Evolutionary conservation across 2,797 vertebrate genomes (phyloP), one percentile per base, ranked within the genome.

Genomic region (Pampus argenteus): DNA sequence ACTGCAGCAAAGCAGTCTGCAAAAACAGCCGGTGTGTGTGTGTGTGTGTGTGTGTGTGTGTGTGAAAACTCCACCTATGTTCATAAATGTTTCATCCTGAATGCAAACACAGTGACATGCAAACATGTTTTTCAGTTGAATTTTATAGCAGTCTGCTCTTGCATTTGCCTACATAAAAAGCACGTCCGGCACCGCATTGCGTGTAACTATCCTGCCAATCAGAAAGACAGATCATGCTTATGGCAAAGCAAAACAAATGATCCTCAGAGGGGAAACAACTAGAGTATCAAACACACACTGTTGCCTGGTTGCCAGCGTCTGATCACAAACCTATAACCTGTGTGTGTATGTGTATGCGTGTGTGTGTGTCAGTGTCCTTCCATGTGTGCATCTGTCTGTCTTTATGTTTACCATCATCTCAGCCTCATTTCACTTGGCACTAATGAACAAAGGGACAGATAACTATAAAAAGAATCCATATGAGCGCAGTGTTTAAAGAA

Each of bases 401-500:
- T 83, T 61, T 42, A 18, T 82, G 81, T 84, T 85, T 85, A 79
- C 71, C 60, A 26, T 6, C 71, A 77, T 76, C 58, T 71, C 86
- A 85, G 84, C 81, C 40, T 91, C 88, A 79, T 88, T 90, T 83
- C 74, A 83, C 82, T 87, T 84, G 85, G 66, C 79, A 71, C 78
- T 76, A 71, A 84, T 83, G 79, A 89, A 86, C 81, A 82, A 81
- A 86, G 82, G 76, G 78, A 77, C 80, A 87, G 79, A 88, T 76
- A 73, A 58, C 81, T 75, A 74, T 52, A 89, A 86, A 88, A 85
- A 86, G 87, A 80, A 85, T 90, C 87, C 76, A 86, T 88, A 85
- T 79, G 87, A 89, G 82, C 2, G 44, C 76, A 59, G 74, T 91
- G 91, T 94, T 93, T 93, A 91, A 90, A 88, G 79, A 87, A 90